Evolutionary conservation across 1,140 invertebrate genomes (phyloP), one percentile per base, ranked within the genome.

Genomic region (Linepithema humile): DNA sequence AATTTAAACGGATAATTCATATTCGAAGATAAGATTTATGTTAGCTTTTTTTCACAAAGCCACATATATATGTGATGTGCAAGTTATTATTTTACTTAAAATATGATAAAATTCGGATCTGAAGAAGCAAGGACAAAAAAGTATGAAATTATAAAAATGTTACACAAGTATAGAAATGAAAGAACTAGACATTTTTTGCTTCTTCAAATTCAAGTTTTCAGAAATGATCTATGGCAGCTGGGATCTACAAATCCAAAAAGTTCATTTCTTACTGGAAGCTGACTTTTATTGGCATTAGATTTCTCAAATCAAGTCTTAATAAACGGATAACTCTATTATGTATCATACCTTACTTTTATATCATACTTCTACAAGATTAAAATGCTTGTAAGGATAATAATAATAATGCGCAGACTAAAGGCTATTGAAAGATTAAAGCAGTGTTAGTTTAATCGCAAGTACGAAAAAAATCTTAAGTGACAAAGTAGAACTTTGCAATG

Each of bases 211-310:
- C 3, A 40, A 40, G 40, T 7, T 40, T 23, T 17, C 5, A 17
- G 6, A 32, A 15, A 17, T 12, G 5, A 17, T 20, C 9, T 20
- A 10, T 12, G 4, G 1, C 9, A 5, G 35, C 6, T 35, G n/a
- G 29, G n/a, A 69, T 20, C 10, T 57, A 57, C 9, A 12, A 50
- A 9, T 9, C n/a, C 59, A 1, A 12, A 1, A 62, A 17, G 9
- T n/a, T 35, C 12, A 35, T 62, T 38, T 60, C 20, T 38, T 38
- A 32, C 10, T 75, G 73, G 73, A 75, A 75, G 73, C 57, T 45
- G 26, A 60, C 1, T 75, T n/a, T 75, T 75, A 75, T 75, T 75
- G 29, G 55, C 55, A 60, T 60, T 43, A 45, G 29, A 45, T 45
- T 43, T 75, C 12, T n/a, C n/a, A 59, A 20, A 59, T 3, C 17